These are phyloP conservation scores for Myodes glareolus DNA, from an alignment of 2,113 vertebrate genomes.

Conservation along the genomic window DNA sequence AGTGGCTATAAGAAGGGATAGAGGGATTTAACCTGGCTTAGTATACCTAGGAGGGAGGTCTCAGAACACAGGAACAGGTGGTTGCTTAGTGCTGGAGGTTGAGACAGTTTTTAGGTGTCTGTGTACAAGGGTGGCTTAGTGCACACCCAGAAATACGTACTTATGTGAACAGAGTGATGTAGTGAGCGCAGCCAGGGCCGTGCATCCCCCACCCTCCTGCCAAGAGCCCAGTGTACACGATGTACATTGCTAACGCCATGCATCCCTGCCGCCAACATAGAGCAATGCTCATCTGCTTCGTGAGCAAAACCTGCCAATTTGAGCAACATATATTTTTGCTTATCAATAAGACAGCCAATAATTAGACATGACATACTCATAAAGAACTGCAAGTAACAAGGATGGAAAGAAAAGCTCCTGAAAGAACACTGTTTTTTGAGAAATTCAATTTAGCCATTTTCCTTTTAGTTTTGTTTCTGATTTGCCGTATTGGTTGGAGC, in stretches of 20 bases:
- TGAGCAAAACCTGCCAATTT: not conserved
- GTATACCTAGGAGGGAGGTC: not conserved
- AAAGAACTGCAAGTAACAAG: not conserved
- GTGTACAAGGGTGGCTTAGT: not conserved
- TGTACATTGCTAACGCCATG: not conserved
- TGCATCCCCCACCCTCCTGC: accelerated
- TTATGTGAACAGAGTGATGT: not conserved
- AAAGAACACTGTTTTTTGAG: not conserved
- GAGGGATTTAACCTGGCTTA: too few species aligned
- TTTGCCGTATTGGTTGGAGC: not conserved
- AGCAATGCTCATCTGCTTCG: not conserved
- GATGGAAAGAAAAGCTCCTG: not conserved
- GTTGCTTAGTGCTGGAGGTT: not conserved
- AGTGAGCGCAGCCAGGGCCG: not conserved
- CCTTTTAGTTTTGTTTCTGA: not conserved
- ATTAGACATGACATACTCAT: not conserved
- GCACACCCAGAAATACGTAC: not conserved
- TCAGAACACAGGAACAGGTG: not conserved
- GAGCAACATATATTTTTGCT: not conserved
- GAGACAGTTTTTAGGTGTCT: not conserved
- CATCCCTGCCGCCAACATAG: not conserved
- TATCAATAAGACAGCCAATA: not conserved
- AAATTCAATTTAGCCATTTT: not conserved
- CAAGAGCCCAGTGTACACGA: too few species aligned
- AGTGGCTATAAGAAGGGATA: not conserved